Evolutionary conservation across 2,888 invertebrate genomes (phyloP), one percentile per base, ranked within the genome.

Genomic region (Drosophila bunnanda): DNA sequence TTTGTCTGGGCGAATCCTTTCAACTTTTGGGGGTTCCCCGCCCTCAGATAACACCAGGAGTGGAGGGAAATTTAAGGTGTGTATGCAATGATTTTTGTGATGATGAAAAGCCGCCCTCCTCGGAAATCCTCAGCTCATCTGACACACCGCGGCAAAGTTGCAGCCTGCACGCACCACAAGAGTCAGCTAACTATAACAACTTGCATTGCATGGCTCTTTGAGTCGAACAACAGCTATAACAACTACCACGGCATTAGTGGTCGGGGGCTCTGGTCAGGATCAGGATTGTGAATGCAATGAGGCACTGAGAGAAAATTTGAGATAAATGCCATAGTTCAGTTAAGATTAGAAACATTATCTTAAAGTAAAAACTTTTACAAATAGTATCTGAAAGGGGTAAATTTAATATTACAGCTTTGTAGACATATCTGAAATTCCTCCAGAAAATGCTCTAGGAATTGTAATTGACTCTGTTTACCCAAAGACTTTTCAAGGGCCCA

Each of bases 221-320:
- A 72, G 66, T 72, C 72, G 66, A 82, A 80, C 82, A 78, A 85
- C 75, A 71, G 82, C 67, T 52, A 77, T 79, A 82, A 79, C 79
- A 82, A 80, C 79, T 72, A 68, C 77, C 79, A 72, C 77, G 57
- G 77, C 86, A 82, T 83, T 82, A 80, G 83, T 69, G 73, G 54
- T 56, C 28, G 55, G 56, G 17, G 71, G 32, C 28, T 43, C 22
- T 56, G 30, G 56, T 50, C 50, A 50, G 50, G 50, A 50, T 34
- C 38, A 48, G 20, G 25, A n/a, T 13, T 32, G 32, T 32, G 32
- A 50, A 15, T 50, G 32, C 60, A 34, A 34, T 17, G 8, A 2
- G 43, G n/a, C 64, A 65, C 62, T 43, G 41, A 15, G 13, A 15
- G n/a, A 60, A 59, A 39, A 39, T 30, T n/a, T n/a, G n/a, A n/a